These are phyloP conservation scores for Pedionomus torquatus DNA, from an alignment of 2,113 vertebrate species.

Conservation along the genomic window DNA sequence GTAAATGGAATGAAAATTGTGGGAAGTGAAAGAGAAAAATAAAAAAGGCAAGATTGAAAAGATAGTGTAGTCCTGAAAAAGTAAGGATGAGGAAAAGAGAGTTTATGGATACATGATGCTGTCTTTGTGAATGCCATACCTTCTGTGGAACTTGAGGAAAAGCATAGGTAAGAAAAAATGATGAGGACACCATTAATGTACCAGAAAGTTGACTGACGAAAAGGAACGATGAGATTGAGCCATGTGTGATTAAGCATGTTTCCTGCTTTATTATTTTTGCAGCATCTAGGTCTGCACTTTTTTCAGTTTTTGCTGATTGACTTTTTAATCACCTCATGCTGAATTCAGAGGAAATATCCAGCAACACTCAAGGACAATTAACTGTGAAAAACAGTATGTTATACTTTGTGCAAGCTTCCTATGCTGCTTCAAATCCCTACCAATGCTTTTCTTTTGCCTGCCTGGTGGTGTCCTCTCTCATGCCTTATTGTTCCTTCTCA, in stretches of 20 bases:
- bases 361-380: not conserved
- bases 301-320: not conserved
- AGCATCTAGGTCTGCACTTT: not conserved
- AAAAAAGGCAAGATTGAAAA: not conserved
- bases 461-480: accelerated
- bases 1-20: not conserved
- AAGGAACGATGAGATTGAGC: not conserved
- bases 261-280: not conserved
- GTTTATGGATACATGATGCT: not conserved
- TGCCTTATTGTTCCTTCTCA: not conserved
- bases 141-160: not conserved
- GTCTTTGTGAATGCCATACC: not conserved
- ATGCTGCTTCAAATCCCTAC: not conserved
- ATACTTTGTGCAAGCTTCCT: not conserved
- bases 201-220: not conserved
- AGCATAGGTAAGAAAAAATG: not conserved
- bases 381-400: not conserved
- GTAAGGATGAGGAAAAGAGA: not conserved
- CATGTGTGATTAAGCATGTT: not conserved
- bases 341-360: not conserved
- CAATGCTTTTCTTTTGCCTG: not conserved
- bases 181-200: not conserved
- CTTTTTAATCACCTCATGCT: not conserved
- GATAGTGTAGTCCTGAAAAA: not conserved
- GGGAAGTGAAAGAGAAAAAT: not conserved